phyloP scores from a whole-genome alignment of 2,797 vertebrate genomes.

The Nannoperca australis region DNA sequence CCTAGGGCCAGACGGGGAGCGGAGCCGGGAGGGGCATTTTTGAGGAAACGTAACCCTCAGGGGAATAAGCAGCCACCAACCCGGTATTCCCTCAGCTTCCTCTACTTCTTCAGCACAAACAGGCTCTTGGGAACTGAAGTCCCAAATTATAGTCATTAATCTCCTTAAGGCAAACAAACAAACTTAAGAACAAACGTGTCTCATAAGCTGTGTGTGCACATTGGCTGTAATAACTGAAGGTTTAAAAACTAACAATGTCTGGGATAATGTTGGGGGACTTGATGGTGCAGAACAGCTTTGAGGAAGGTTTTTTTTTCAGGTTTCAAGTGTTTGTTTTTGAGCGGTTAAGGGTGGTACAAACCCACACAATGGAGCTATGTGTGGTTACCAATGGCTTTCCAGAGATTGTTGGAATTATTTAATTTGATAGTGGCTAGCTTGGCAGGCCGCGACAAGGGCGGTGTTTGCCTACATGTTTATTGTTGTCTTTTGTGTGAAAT shows the following conservation, averaged over 20 bases:
- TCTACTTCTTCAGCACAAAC: conserved; percentile 32
- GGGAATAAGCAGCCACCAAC: conserved; percentile 45
- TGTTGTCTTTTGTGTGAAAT: conserved; percentile 64
- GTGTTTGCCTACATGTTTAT: conserved; percentile 33
- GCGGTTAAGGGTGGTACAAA: conserved; percentile 47
- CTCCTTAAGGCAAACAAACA: conserved; percentile 47
- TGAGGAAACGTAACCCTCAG: conserved; percentile 35
- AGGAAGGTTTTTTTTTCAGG: neutral
- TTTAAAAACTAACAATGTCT: conserved; percentile 58
- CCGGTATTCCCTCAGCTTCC: conserved; percentile 45
- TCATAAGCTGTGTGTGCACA: conserved; percentile 46
- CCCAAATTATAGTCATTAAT: conserved; percentile 75
- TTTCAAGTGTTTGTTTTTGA: conserved; percentile 41
- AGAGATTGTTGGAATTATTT: conserved; percentile 58
- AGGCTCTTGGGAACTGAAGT: conserved; percentile 61
- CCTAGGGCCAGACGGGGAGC: conserved; percentile 19
- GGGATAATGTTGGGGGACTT: conserved; percentile 26
- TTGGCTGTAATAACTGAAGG: conserved; percentile 47
- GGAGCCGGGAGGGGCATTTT: conserved; percentile 31
- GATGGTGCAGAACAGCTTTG: conserved; percentile 7
- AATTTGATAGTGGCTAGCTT: conserved; percentile 52
- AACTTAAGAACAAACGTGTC: conserved; percentile 65
- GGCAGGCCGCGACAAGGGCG: conserved; percentile 14
- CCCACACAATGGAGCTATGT: conserved; percentile 44
- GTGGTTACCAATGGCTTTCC: conserved; percentile 40